Base-by-base conservation (phyloP, 2,113 vertebrate species). In the Anser brachyrhynchus region DNA sequence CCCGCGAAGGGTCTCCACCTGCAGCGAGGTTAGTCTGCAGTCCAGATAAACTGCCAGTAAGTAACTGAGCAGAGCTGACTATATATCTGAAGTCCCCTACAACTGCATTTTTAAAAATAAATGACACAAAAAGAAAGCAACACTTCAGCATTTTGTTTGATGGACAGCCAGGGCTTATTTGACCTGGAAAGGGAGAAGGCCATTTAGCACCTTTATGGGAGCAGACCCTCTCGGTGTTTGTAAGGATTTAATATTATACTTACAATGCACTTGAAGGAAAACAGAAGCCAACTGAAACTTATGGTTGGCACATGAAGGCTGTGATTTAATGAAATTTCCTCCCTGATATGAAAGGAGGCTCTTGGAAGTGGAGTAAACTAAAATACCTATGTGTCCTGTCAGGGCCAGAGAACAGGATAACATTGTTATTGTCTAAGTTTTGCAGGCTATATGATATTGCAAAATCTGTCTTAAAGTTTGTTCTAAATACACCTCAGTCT, bases 321-420 rank as follows among this genome's bases (percentile, higher is more conserved):
- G 41, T 86, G 69, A 94, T 96, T 80, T 83, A 91, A 44, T 86
- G 91, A 94, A 77, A 94, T 77, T 83, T 92, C n/a, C 71, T 92
- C 61, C 37, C 13, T 7, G 3, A 43, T 94, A 73, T 55, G 31
- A 76, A 89, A 87, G 55, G 31, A 80, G 58, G 41, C 23, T 87
- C 51, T 85, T 94, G 59, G 64, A 94, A 77, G 16, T 41, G 16
- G 71, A 95, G 87, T 70, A 66, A 85, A 84, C 64, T 28, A 9
- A 81, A 91, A 79, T 58, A 80, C 13, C 33, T 86, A 19, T 55
- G 64, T 74, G 25, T 77, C 59, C 71, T 85, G 41, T 70, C 71
- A 70, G 15, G 21, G 82, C 28, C 82, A 51, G 58, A 83, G 74
- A 89, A 73, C 22, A 73, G 54, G 10, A 28, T 91, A 81, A 20